Base-by-base conservation (phyloP, 2,888 invertebrate species). In the Amaurobius ferox region DNA sequence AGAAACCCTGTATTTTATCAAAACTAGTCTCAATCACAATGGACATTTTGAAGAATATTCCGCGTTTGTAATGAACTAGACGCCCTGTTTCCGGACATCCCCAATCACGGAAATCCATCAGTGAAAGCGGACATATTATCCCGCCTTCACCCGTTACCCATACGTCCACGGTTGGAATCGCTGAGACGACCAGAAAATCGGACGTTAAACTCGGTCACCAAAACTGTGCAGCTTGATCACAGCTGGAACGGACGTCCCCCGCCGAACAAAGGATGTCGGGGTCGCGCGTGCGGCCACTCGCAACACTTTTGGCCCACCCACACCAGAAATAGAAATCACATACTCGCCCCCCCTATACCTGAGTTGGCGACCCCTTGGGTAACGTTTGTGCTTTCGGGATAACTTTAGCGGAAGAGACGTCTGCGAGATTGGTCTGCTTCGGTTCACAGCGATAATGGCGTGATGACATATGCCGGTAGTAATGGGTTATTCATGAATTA, bases 211-310 rank as follows among this genome's bases (percentile, higher is more conserved):
- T 81, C 80, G 74, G 80, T 81, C 74, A 81, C 80, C 68, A 74
- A 74, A 68, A 29, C 40, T 67, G 40, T 61, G 28, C 16, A 32
- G 64, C 23, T 28, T 16, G 11, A 11, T 29, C 70, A 35, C 85
- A 86, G 85, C 85, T 86, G 85, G 73, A 16, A 68, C 73, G 68
- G 73, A 68, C 78, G 62, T 73, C n/a, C 48, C 62, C 61, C 13
- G 28, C 32, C 29, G 61, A 11, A 66, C 66, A 81, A 72, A 68
- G 71, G 71, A 66, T 23, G 29, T 40, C 29, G 67, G 85, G 78
- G 78, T 79, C 78, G 74, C 61, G 68, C 85, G 73, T 68, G 73
- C 85, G 85, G 85, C 73, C 85, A 85, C 78, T 67, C 48, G 72
- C 85, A 78, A 79, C 85, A 73, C 85, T 79, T 73, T 86, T 62